Base-by-base conservation (phyloP, 2,797 vertebrate species). In the Rhincodon typus region DNA sequence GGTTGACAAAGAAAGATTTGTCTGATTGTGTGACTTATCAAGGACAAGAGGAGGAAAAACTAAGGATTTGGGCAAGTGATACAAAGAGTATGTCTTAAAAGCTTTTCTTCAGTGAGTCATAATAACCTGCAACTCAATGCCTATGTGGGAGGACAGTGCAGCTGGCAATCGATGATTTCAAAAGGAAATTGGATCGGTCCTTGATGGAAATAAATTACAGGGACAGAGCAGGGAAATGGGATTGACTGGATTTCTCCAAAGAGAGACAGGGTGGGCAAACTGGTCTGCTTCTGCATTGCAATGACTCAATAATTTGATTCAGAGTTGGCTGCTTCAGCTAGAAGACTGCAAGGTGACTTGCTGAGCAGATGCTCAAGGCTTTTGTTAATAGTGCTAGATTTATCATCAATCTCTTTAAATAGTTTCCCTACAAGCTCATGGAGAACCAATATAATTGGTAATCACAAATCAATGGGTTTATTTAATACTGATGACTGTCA, bases 391-490 rank as follows among this genome's bases (percentile, higher is more conserved):
- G 70, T 23, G 66, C n/a, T 69, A 12, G 90, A 95, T 50, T 46
- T 53, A 95, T 74, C 94, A 95, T 95, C 77, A 95, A 77, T 77
- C 94, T 77, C 70, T 77, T 15, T 72, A 91, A 91, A 91, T 91
- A 53, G 70, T 53, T 57, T 77, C 69, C 17, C 46, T 95, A 70
- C 70, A 77, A 95, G 70, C 27, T 77, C 50, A n/a, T 77, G 27
- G 67, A 95, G 69, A 50, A 12, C 94, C 70, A 95, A 95, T 95
- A 95, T 69, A 95, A 70, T n/a, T 46, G 7, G 94, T 95, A 95
- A 95, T 95, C 94, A 72, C 42, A 95, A 95, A 95, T 95, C 94
- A 95, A 95, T 95, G 94, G 74, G 69, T 53, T 95, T 95, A 77
- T 77, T 95, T 74, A 95, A 95, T 53, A 69, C 90, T 93, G 94